Evolutionary conservation across 2,113 vertebrate species (phyloP).

Genomic region (Castor canadensis): DNA sequence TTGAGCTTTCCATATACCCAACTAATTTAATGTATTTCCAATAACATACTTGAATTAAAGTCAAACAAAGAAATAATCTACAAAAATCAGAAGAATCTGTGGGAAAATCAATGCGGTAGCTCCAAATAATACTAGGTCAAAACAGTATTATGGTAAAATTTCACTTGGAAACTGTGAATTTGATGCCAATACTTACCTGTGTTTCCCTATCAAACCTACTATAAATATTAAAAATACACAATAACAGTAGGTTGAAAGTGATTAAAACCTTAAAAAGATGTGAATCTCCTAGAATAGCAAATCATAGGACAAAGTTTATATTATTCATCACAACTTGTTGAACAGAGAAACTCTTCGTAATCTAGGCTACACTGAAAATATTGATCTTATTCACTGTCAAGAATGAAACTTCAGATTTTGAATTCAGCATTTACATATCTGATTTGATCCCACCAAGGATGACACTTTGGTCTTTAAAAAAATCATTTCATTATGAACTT

Average conservation of each 20-base stretch:
- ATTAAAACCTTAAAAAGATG: constrained; percentile 6
- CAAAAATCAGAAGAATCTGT: not conserved
- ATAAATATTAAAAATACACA: not conserved
- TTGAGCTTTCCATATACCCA: not conserved
- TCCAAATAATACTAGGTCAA: not conserved
- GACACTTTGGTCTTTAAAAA: not conserved
- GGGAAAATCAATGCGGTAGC: not conserved
- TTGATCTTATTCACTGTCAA: not conserved
- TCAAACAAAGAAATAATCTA: not conserved
- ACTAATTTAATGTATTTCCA: not conserved
- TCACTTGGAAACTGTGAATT: not conserved
- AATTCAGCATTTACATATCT: not conserved
- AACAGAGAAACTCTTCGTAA: not conserved
- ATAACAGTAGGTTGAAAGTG: not conserved
- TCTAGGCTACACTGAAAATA: not conserved
- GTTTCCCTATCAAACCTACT: not conserved
- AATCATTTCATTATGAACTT: not conserved
- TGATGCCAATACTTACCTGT: not conserved
- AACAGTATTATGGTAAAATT: not conserved
- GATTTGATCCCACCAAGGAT: not conserved
- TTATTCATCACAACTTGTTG: not conserved
- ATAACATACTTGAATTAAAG: not conserved
- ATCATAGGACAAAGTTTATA: not conserved
- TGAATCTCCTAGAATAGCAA: not conserved
- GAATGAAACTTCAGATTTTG: constrained; percentile 2